Conservation (phyloP, 2,888 invertebrate species). For the Mylabris sibirica region DNA sequence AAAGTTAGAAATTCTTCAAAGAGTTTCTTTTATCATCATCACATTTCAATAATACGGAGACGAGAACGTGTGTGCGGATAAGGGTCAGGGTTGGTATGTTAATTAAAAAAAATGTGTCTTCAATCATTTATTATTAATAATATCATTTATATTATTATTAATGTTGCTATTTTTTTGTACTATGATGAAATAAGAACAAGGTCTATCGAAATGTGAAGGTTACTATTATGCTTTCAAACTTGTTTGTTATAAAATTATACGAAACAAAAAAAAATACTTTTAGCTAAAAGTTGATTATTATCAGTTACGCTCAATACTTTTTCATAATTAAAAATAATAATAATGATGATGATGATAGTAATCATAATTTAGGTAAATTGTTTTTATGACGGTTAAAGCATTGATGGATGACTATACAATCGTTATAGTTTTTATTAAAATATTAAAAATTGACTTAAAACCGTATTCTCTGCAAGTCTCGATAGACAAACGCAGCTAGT, state of each 20-base stretch:
- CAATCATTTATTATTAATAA: not conserved
- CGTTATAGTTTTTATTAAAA: not conserved
- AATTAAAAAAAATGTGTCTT: not conserved
- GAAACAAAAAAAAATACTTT: not conserved
- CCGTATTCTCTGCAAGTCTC: too few relatives aligned
- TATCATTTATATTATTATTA: constrained; percentile 1
- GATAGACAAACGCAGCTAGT: too few relatives aligned
- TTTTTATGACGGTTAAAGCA: not conserved
- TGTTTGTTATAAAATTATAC: not conserved
- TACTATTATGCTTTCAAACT: not conserved
- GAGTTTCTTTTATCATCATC: not conserved
- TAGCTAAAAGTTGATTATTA: not conserved
- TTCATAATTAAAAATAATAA: not conserved
- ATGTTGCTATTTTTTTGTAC: not conserved
- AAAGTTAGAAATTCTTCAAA: not conserved
- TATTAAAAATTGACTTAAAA: not conserved
- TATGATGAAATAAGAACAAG: constrained; percentile 7
- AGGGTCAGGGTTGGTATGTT: not conserved
- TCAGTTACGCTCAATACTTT: not conserved
- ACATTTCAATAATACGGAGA: not conserved
- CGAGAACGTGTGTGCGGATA: not conserved
- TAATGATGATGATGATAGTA: not conserved
- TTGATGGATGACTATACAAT: not conserved
- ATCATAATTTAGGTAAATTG: not conserved
- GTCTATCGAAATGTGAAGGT: constrained; percentile 1